Conservation (phyloP, 1,140 invertebrate genomes). For the Watersipora subatra region DNA sequence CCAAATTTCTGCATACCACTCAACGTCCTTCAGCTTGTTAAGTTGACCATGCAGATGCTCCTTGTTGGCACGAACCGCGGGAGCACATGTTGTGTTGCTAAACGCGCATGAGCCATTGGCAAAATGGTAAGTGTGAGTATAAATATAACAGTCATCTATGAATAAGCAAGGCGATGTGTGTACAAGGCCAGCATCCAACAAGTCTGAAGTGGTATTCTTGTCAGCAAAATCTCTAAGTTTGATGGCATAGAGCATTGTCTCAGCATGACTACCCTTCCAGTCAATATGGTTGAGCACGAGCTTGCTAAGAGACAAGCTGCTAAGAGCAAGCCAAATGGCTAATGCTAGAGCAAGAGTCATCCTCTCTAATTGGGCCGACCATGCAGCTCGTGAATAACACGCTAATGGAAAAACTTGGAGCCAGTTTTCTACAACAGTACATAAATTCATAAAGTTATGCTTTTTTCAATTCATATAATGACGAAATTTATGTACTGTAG, state of each 20-base stretch:
- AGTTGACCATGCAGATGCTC: slow-evolving; percentile 14
- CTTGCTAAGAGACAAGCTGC: not conserved
- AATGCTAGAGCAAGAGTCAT: too few relatives aligned
- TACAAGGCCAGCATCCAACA: not conserved
- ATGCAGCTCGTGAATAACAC: too few relatives aligned
- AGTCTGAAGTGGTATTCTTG: not conserved
- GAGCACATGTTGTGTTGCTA: not conserved
- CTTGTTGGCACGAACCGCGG: not conserved
- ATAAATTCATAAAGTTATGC: too few relatives aligned
- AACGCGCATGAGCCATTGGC: not conserved
- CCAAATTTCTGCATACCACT: slow-evolving; percentile 21
- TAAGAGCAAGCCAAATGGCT: too few relatives aligned
- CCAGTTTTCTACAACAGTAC: too few relatives aligned
- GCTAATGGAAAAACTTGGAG: too few relatives aligned
- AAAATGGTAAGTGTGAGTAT: not conserved
- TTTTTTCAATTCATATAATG: too few relatives aligned
- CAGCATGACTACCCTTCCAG: not conserved
- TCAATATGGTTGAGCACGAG: not conserved
- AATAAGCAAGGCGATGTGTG: not conserved
- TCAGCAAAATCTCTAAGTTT: not conserved
- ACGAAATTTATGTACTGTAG: too few relatives aligned
- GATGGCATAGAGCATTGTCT: slow-evolving; percentile 3
- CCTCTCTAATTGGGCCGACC: too few relatives aligned
- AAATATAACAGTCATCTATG: not conserved
- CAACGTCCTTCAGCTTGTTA: slow-evolving; percentile 17